Evolutionary conservation across 92 coral and sea anemone genomes (phyloP).

Genomic region (Ricordea florida): DNA sequence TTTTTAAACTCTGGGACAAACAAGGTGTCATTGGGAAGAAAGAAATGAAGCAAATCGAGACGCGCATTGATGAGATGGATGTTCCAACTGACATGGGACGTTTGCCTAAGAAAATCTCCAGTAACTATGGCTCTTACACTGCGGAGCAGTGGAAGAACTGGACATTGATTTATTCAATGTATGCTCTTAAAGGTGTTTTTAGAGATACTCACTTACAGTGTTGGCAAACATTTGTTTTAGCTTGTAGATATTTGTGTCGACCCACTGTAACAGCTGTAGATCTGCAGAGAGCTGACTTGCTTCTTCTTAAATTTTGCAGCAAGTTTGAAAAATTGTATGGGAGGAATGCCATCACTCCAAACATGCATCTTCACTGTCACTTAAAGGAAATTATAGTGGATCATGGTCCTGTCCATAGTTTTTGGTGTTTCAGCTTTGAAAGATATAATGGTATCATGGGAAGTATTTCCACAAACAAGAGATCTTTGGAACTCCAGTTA

Average conservation of each 20-base stretch:
- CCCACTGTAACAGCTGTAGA: too few relatives aligned
- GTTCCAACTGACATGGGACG: constrained; percentile 43
- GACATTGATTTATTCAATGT: constrained; percentile 39
- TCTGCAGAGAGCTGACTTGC: constrained; percentile 19
- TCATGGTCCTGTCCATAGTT: constrained; percentile 45
- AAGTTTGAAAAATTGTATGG: constrained; percentile 15
- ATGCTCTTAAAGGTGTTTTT: constrained; percentile 50
- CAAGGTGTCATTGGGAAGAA: too few relatives aligned
- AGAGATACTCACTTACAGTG: not conserved
- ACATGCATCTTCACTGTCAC: constrained; percentile 52
- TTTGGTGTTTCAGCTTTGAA: constrained; percentile 59
- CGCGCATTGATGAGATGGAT: too few relatives aligned
- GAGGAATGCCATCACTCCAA: not conserved
- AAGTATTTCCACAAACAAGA: too few relatives aligned
- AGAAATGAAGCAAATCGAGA: too few relatives aligned
- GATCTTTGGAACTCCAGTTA: too few relatives aligned
- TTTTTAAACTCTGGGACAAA: too few relatives aligned
- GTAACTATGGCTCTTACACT: constrained; percentile 42
- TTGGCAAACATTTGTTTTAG: constrained; percentile 58
- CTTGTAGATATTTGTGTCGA: too few relatives aligned
- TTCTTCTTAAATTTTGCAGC: constrained; percentile 9
- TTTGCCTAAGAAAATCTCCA: constrained; percentile 34
- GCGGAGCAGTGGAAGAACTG: constrained; percentile 68
- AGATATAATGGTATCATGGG: constrained; percentile 37
- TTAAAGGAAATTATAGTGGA: constrained; percentile 45